A percentile compares a stretch with the other conserved stretches of the same genome.
phyloP scores from a whole-genome alignment of 2,113 vertebrate species.

The Coreoperca whiteheadi region DNA sequence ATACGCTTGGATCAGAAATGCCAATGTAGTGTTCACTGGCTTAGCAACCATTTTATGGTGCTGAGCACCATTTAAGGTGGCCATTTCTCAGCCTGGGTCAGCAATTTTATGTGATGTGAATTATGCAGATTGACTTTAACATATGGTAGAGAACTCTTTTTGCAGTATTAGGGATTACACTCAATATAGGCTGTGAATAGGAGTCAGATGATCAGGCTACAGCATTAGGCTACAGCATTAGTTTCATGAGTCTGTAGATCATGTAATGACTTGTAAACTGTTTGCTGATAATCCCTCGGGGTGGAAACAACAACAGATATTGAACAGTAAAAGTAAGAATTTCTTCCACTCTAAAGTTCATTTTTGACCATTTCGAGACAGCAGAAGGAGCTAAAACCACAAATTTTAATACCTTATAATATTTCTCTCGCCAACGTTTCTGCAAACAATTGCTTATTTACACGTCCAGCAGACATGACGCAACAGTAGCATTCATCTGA shows the following conservation, averaged over 20 bases:
- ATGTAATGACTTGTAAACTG: slow-evolving; percentile 13
- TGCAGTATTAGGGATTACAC: neutral
- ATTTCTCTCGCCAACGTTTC: neutral
- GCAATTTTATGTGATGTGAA: slow-evolving; percentile 27
- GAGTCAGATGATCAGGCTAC: slow-evolving; percentile 12
- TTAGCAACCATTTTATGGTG: neutral
- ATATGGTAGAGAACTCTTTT: slow-evolving; percentile 6
- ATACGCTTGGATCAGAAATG: slow-evolving; percentile 25
- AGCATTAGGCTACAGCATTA: slow-evolving; percentile 4
- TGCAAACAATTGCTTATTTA: no score
- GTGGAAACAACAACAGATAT: no score
- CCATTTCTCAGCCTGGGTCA: slow-evolving; percentile 9
- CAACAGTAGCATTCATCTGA: no score
- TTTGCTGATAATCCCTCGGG: neutral
- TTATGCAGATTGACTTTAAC: slow-evolving; percentile 19
- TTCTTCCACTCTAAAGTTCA: neutral
- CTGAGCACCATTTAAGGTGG: slow-evolving; percentile 17
- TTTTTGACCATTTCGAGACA: neutral
- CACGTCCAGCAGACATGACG: no score
- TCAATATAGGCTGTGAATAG: neutral
- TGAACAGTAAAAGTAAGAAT: neutral
- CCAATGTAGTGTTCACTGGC: slow-evolving; percentile 26
- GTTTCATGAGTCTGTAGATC: slow-evolving; percentile 3
- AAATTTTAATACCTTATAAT: neutral
- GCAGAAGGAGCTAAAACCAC: neutral